Conservation (phyloP, 2,797 vertebrate species). For the Acipenser ruthenus region DNA sequence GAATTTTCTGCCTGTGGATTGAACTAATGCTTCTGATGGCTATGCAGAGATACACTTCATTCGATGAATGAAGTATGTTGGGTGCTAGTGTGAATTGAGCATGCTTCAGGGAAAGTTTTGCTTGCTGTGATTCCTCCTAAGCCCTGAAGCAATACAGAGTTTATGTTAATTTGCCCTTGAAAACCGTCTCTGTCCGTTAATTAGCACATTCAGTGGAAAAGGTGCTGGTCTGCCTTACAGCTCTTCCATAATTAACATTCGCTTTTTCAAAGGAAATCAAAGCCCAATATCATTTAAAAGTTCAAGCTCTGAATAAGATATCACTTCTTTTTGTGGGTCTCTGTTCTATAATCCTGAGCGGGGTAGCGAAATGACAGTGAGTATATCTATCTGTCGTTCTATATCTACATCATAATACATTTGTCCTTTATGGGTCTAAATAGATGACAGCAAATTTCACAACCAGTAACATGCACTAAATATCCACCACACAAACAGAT, state of each 20-base stretch:
- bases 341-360: no score
- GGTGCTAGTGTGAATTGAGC: background rate
- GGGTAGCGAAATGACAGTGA: background rate
- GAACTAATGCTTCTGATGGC: background rate
- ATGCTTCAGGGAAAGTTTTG: constrained; percentile 6
- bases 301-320: constrained; percentile 18
- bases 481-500: no score
- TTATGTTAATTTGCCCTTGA: constrained; percentile 27
- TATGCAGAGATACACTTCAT: background rate
- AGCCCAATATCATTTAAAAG: constrained; percentile 2
- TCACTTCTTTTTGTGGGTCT: constrained; percentile 16
- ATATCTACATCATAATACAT: no score
- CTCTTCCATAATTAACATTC: constrained; percentile 36
- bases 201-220: constrained; percentile 30
- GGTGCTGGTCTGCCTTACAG: constrained; percentile 30
- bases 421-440: no score
- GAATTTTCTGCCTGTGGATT: background rate
- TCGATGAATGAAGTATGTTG: constrained; percentile 1
- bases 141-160: constrained; percentile 4
- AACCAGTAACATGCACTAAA: no score
- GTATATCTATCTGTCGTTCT: background rate
- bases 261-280: constrained; percentile 23
- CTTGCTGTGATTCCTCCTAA: background rate
- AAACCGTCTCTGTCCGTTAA: constrained; percentile 30
- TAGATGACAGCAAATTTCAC: no score